A percentile compares a stretch with the other conserved stretches of the same genome.
Evolutionary conservation across 2,888 invertebrate species (phyloP).

Genomic region (Idaea straminata): DNA sequence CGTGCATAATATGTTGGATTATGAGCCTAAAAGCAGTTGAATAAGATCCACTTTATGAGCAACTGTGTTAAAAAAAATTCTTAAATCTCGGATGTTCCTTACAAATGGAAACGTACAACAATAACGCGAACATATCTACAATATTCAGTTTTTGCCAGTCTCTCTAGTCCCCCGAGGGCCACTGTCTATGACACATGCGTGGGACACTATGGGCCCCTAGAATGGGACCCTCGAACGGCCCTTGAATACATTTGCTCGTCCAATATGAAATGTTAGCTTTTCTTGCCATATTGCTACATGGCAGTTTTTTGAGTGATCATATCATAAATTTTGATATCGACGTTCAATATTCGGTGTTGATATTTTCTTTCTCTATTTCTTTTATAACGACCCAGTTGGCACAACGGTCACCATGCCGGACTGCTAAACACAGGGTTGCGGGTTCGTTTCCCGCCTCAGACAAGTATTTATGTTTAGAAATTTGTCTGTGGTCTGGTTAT

Average conservation of each 20-base stretch:
- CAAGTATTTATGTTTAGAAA: conserved; percentile 19
- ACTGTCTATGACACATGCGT: conserved; percentile 74
- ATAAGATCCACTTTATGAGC: too few relatives aligned
- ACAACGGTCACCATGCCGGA: too few relatives aligned
- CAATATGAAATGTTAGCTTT: conserved; percentile 65
- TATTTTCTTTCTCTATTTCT: conserved; percentile 16
- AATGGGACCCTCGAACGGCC: conserved; percentile 71
- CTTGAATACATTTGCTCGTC: conserved; percentile 73
- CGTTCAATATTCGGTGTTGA: conserved; percentile 9
- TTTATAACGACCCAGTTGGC: too few relatives aligned
- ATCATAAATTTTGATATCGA: conserved; percentile 25
- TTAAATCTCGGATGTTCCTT: too few relatives aligned
- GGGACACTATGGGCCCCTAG: conserved; percentile 49
- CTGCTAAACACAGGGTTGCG: too few relatives aligned
- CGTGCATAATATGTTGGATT: too few relatives aligned
- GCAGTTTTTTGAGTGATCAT: conserved; percentile 33
- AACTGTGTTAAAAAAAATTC: too few relatives aligned
- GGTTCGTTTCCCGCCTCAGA: too few relatives aligned
- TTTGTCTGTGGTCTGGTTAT: too few relatives aligned
- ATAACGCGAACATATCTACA: conserved; percentile 76
- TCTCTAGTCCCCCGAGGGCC: conserved; percentile 60
- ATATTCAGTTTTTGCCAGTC: conserved; percentile 73
- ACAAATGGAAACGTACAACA: conserved; percentile 43
- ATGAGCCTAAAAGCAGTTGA: too few relatives aligned
- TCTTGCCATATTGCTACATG: conserved; percentile 61